Percentiles rank a stretch among this genome's conserved stretches.
Evolutionary conservation across 2,113 vertebrate genomes (phyloP).

Genomic region (pig (Sus scrofa)): DNA sequence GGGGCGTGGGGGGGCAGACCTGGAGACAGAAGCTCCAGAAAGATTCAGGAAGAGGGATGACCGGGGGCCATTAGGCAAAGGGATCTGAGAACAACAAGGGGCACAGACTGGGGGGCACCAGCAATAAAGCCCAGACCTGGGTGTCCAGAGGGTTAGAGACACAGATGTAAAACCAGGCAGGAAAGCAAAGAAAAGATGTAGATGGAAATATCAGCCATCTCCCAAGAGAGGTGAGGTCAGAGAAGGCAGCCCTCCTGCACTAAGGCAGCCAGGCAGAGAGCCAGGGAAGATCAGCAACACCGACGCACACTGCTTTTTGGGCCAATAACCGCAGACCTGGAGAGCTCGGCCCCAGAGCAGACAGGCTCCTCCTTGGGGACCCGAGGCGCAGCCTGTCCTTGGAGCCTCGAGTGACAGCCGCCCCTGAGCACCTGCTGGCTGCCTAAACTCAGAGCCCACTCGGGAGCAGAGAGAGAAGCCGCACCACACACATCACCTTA

Average conservation of each 20-base stretch:
- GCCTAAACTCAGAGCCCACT: not conserved
- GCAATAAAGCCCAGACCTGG: not conserved
- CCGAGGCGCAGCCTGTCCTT: not conserved
- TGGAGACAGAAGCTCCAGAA: not conserved
- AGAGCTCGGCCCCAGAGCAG: not conserved
- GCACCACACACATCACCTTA: constrained; percentile 63
- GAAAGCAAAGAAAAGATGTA: not conserved
- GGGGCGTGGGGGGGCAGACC: not conserved
- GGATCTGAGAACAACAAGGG: not conserved
- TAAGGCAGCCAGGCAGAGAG: not conserved
- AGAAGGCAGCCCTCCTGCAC: not conserved
- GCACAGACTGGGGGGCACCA: not conserved
- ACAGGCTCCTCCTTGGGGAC: too few species aligned
- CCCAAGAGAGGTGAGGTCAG: not conserved
- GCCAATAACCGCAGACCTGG: not conserved
- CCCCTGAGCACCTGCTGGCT: not conserved
- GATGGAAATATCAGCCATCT: not conserved
- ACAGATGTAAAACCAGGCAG: not conserved
- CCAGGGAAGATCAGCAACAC: not conserved
- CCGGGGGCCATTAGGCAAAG: not conserved
- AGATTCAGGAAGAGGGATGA: not conserved
- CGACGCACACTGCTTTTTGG: not conserved
- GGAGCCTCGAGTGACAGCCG: not conserved
- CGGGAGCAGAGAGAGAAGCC: constrained; percentile 26
- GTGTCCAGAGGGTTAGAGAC: not conserved